Conservation (phyloP, 2,888 invertebrate genomes). For the Drosophila eohydei region DNA sequence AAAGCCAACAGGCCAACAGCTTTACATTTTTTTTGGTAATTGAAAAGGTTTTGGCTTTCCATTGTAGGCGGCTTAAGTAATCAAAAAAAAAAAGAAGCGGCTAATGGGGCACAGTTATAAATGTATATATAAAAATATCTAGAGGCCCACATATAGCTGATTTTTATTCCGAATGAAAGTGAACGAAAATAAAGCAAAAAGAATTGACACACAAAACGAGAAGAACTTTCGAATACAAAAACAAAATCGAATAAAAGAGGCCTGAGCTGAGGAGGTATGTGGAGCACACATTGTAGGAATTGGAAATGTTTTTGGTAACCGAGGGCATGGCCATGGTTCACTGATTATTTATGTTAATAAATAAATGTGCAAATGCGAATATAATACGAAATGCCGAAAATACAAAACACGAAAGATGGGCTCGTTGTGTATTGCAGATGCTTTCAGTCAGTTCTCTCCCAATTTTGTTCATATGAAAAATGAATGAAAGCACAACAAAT, state of each 20-base stretch:
- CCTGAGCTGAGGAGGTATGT: slow-evolving; percentile 39
- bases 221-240: slow-evolving; percentile 59
- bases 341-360: slow-evolving; percentile 82
- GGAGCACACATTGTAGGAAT: slow-evolving; percentile 40
- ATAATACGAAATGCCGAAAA: slow-evolving; percentile 20
- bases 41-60: slow-evolving; percentile 59
- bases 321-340: slow-evolving; percentile 73
- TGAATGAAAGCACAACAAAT: slow-evolving; percentile 4
- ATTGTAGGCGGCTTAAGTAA: slow-evolving; percentile 70
- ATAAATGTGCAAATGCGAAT: slow-evolving; percentile 62
- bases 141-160: slow-evolving; percentile 6
- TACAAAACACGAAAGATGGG: slow-evolving; percentile 16
- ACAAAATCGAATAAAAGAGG: slow-evolving; percentile 11
- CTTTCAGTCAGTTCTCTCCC: slow-evolving; percentile 27
- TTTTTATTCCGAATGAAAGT: slow-evolving; percentile 55
- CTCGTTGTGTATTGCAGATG: slow-evolving; percentile 30
- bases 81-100: slow-evolving; percentile 45
- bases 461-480: slow-evolving; percentile 13
- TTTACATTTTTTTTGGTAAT: slow-evolving; percentile 57
- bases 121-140: slow-evolving; percentile 17
- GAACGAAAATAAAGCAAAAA: slow-evolving; percentile 44
- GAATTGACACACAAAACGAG: slow-evolving; percentile 17
- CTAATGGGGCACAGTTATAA: slow-evolving; percentile 44
- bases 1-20: slow-evolving; percentile 54
- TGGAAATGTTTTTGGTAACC: slow-evolving; percentile 23